Conservation (phyloP, 2,888 invertebrate genomes). For the Alviniconcha strummeri region DNA sequence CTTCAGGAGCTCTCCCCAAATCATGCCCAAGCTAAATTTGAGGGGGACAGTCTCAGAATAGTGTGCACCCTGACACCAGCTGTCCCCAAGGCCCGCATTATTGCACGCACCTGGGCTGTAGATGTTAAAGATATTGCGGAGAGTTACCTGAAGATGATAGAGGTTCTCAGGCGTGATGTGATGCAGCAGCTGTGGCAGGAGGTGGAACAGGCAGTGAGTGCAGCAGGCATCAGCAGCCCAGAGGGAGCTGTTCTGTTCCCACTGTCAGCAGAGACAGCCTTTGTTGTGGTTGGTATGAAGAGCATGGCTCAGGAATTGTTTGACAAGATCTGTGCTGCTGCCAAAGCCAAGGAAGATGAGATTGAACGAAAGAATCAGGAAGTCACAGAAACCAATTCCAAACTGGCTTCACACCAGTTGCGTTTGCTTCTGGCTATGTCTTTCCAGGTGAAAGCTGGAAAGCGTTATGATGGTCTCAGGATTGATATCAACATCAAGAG, state of each 20-base stretch:
- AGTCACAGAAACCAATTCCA: slow-evolving; percentile 26
- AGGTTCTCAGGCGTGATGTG: background rate
- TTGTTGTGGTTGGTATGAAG: slow-evolving; percentile 31
- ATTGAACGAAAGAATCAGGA: slow-evolving; percentile 30
- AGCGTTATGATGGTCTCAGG: slow-evolving; percentile 17
- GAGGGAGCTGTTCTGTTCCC: slow-evolving; percentile 18
- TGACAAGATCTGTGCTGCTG: slow-evolving; percentile 1
- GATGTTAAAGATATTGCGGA: slow-evolving; percentile 20
- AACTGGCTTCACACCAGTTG: slow-evolving; percentile 18
- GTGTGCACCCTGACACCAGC: slow-evolving; percentile 30
- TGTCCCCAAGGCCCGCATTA: slow-evolving; percentile 16
- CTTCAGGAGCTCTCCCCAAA: background rate
- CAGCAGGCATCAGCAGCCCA: background rate
- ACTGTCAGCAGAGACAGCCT: slow-evolving; percentile 5
- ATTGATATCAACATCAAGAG: slow-evolving; percentile 18
- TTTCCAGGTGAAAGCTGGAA: slow-evolving; percentile 22
- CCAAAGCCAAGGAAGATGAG: slow-evolving; percentile 14
- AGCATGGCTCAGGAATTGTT: slow-evolving; percentile 8
- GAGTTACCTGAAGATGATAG: background rate
- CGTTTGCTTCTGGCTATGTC: slow-evolving; percentile 26
- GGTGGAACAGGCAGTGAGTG: slow-evolving; percentile 12
- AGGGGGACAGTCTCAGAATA: background rate
- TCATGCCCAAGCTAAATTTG: slow-evolving; percentile 7
- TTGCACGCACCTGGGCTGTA: slow-evolving; percentile 24
- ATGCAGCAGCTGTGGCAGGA: slow-evolving; percentile 35